phyloP scores from a whole-genome alignment of 1,140 invertebrate species.

The Chironomus striatipennis region DNA sequence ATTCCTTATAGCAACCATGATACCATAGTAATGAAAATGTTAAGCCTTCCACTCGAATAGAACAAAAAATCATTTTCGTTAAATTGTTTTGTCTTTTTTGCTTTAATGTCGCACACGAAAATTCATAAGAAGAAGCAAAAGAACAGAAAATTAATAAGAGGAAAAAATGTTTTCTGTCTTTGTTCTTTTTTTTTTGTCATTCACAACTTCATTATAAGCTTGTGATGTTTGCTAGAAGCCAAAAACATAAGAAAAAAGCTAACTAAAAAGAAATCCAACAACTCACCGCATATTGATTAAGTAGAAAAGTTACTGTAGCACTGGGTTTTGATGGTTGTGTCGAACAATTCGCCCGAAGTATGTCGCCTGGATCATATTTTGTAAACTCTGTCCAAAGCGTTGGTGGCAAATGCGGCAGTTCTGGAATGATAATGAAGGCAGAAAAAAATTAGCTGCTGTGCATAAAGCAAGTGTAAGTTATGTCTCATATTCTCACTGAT shows the following conservation, averaged over 20 bases:
- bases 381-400: conserved; percentile 49
- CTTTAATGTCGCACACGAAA: not conserved
- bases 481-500: not conserved
- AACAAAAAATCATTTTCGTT: too few relatives aligned
- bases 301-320: conserved; percentile 56
- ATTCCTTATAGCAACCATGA: too few relatives aligned
- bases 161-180: not conserved
- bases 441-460: not conserved
- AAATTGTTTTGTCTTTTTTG: too few relatives aligned
- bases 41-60: too few relatives aligned
- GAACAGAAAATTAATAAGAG: not conserved
- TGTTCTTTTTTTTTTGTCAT: not conserved
- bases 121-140: not conserved
- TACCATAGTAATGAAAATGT: too few relatives aligned
- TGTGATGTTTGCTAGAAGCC: too few relatives aligned
- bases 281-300: conserved; percentile 70
- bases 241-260: not conserved
- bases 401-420: conserved; percentile 49
- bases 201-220: not conserved
- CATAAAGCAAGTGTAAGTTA: not conserved
- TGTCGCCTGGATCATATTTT: conserved; percentile 57
- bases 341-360: conserved; percentile 58
- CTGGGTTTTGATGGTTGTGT: conserved; percentile 56
- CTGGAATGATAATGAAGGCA: conserved; percentile 37
- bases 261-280: not conserved